Base-by-base conservation (phyloP, 2,888 invertebrate species). In the Ceriagrion tenellum region DNA sequence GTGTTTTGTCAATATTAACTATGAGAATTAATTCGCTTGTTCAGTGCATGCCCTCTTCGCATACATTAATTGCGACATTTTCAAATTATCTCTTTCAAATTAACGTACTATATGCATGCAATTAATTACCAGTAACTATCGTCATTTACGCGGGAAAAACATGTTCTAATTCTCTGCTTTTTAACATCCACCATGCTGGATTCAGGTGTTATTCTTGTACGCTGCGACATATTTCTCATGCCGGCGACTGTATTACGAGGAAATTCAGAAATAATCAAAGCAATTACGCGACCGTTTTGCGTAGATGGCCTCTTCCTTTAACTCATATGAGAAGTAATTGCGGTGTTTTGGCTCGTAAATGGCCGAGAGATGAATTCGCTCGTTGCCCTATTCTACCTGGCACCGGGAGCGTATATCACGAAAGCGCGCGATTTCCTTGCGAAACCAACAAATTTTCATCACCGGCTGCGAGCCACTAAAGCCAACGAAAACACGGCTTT, bases 371-470 rank as follows among this genome's bases (percentile, higher is more conserved):
- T 81, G 81, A 81, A 81, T 81, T 81, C 35, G 81, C 74, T 74
- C 74, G 74, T 30, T 30, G 74, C 81, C 23, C 81, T 35, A 81
- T 81, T 35, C 81, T 35, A 81, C 81, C 81, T 35, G 81, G 81
- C 81, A 35, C 30, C 16, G 81, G 30, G 1, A 81, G 81, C 81
- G 81, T 81, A 81, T 81, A 81, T 81, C 81, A 81, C 13, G 81
- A 81, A 81, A 35, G 81, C 81, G 30, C 81, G 81, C 30, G 81
- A 81, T 35, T 81, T 81, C 81, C 81, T 81, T 81, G 81, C 81
- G 81, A 81, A 81, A 81, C 81, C 81, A 81, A 81, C 81, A 81
- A 81, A 81, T 81, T 81, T 81, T 81, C 81, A 81, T 81, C 81
- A 35, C 81, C 47, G 47, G 81, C 81, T 81, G 26, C 81, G 81